Percentiles rank a stretch among this genome's conserved stretches.
These are phyloP conservation scores for Lampris megalopsis DNA, from an alignment of 2,113 vertebrate genomes.

Conservation along the genomic window DNA sequence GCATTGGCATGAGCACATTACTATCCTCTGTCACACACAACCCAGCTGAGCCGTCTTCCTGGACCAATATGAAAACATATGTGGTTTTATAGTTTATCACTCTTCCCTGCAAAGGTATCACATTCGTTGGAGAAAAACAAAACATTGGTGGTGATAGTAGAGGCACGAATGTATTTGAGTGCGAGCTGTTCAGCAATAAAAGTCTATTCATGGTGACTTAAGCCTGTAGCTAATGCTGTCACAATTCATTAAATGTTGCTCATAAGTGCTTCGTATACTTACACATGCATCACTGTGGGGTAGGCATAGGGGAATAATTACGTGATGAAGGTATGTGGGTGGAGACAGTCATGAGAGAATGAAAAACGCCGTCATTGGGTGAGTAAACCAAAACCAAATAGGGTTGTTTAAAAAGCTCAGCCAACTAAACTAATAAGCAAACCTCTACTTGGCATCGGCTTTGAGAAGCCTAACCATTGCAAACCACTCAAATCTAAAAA, in stretches of 20 bases:
- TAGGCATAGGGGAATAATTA: constrained; percentile 58
- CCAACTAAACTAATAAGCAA: not conserved
- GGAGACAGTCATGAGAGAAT: constrained; percentile 11
- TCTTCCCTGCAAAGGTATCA: not conserved
- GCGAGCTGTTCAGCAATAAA: constrained; percentile 32
- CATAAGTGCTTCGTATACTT: constrained; percentile 47
- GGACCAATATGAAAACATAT: constrained; percentile 7
- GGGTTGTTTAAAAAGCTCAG: constrained; percentile 7
- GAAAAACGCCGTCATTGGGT: constrained; percentile 56
- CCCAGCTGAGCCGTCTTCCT: not conserved
- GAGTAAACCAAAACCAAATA: constrained; percentile 34
- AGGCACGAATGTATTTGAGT: constrained; percentile 3
- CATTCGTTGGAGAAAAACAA: not conserved
- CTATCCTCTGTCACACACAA: not conserved
- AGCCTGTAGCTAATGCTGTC: constrained; percentile 61
- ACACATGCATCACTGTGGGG: constrained; percentile 58
- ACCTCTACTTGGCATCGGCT: constrained; percentile 16
- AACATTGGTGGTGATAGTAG: not conserved
- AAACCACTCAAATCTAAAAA: constrained; percentile 22
- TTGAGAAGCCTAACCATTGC: constrained; percentile 44
- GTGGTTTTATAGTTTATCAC: not conserved
- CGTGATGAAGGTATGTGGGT: constrained; percentile 66
- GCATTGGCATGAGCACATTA: constrained; percentile 6
- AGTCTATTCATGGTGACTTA: constrained; percentile 25
- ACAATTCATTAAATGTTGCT: constrained; percentile 47